Evolutionary conservation across 64 coral and sea anemone species (phyloP), one percentile per base, ranked within the genome.

Genomic region (Dendronephthya gigantea): DNA sequence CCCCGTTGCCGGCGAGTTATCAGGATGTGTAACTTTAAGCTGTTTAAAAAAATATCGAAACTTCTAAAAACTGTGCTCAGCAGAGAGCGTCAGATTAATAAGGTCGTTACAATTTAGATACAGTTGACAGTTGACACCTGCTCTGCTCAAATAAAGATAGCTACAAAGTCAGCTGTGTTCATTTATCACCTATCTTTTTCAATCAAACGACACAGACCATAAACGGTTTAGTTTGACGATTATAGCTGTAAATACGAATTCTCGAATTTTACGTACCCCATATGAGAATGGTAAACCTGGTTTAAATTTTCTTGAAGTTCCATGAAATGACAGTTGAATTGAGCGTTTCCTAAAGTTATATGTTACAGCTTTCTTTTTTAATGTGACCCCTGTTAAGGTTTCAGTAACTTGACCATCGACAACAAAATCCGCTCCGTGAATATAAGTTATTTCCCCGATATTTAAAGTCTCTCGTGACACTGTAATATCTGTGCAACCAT

Each of bases 401-500:
- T 79, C 72, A 13, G 36, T 79, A 33, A 79, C 72, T 79, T 29
- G 15, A 16, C 19, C 28, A 30, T 79, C 36, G 27, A 79, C 29
- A 34, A 39, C 36, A 79, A 79, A 79, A 4, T 15, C 10, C 1
- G 72, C 8, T 4, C 32, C 1, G 9, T 33, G 15, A 8, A 9
- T 34, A 29, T 79, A 17, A 9, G 72, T 79, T 39, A 34, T 19
- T 15, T 36, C 32, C 10, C 32, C 32, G 4, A 79, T 79, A 39
- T 34, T 29, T 9, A 79, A 9, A 17, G 30, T 10, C 15, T 36
- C 36, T 36, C 72, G 72, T 12, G 32, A 36, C 28, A 79, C 30
- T 10, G 72, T 79, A 33, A 79, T 79, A 39, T 79, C 72, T 79
- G 72, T 36, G 17, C 72, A 79, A 2, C 72, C 72, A 79, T 79